Evolutionary conservation across 2,797 vertebrate genomes (phyloP).

Genomic region (Oceanodroma leucorhoa): DNA sequence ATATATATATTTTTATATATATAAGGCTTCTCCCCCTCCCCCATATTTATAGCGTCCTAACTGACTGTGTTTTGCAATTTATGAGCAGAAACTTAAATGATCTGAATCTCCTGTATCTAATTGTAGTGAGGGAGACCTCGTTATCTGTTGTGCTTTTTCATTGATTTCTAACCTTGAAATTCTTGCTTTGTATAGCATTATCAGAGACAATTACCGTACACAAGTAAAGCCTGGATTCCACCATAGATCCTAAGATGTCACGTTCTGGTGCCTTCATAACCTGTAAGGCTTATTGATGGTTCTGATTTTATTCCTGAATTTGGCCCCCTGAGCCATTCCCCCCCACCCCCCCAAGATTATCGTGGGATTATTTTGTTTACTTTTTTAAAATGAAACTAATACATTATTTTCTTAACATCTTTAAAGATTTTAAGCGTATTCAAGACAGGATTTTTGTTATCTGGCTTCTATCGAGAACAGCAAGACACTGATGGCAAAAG

Average conservation of each 20-base stretch:
- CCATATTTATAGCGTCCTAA: slow-evolving; percentile 27
- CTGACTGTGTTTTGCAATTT: neutral
- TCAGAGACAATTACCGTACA: neutral
- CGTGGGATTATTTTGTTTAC: no score
- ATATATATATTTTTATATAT: neutral
- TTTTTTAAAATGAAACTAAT: neutral
- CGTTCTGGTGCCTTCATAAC: neutral
- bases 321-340: neutral
- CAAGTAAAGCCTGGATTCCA: neutral
- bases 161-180: neutral
- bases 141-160: slow-evolving; percentile 5
- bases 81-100: neutral
- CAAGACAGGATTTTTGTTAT: neutral
- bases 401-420: neutral
- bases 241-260: neutral
- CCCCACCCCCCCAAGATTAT: no score
- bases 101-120: slow-evolving; percentile 20
- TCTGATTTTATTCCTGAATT: neutral
- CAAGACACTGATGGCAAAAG: neutral
- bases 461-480: neutral
- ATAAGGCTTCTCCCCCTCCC: neutral
- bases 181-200: neutral
- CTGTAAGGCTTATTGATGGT: neutral
- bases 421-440: neutral
- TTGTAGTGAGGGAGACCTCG: neutral